phyloP scores from a whole-genome alignment of 2,113 vertebrate genomes.

The Oreocharis arfaki region DNA sequence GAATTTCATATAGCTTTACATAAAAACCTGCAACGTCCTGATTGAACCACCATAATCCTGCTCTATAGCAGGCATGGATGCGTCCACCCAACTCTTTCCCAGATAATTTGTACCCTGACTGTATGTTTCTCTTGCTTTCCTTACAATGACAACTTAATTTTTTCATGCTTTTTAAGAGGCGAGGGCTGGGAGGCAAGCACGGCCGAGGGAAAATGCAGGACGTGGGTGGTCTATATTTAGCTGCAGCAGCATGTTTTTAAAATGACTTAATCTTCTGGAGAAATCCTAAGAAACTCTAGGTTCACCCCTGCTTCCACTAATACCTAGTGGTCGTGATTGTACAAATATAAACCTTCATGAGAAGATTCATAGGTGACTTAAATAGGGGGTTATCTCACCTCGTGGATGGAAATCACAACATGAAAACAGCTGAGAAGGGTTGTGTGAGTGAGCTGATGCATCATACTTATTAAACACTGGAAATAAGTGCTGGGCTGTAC shows the following conservation, averaged over 20 bases:
- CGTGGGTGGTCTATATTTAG: slow-evolving; percentile 26
- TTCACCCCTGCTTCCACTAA: not conserved
- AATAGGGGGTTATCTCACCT: not conserved
- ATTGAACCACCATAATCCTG: not conserved
- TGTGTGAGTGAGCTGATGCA: not conserved
- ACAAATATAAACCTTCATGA: not conserved
- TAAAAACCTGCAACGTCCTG: not conserved
- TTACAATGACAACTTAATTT: not conserved
- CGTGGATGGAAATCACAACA: not conserved
- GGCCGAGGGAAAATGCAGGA: not conserved
- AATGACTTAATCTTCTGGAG: not conserved
- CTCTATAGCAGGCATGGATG: not conserved
- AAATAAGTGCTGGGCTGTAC: not conserved
- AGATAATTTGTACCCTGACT: not conserved
- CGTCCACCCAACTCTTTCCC: not conserved
- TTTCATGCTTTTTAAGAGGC: not conserved
- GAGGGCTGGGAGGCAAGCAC: not conserved
- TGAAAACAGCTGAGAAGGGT: not conserved
- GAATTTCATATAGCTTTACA: not conserved
- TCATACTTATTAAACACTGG: not conserved
- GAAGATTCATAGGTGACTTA: not conserved
- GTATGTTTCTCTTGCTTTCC: not conserved
- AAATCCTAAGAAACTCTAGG: not conserved
- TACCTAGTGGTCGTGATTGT: not conserved
- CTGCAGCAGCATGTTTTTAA: not conserved